These are phyloP conservation scores for Panulirus ornatus DNA, from an alignment of 1,140 invertebrate genomes.

Conservation along the genomic window DNA sequence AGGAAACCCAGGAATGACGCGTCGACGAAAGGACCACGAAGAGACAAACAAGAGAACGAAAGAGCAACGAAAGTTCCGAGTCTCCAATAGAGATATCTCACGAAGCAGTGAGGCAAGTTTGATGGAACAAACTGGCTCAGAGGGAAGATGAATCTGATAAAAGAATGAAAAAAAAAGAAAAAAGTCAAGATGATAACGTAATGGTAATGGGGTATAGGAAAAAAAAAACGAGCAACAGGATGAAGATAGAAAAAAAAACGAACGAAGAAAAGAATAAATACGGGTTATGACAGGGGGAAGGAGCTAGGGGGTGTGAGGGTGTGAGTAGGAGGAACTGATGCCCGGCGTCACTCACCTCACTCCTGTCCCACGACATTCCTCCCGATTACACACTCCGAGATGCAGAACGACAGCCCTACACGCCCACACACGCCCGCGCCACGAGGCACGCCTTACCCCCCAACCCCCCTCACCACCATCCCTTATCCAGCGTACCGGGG, in stretches of 20 bases:
- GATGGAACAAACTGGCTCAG: too few relatives aligned
- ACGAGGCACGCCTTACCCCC: neutral
- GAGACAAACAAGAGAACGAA: too few relatives aligned
- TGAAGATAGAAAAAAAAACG: neutral
- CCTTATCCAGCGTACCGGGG: neutral
- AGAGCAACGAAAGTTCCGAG: too few relatives aligned
- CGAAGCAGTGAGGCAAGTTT: neutral
- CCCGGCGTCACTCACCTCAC: neutral
- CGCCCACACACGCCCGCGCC: conserved; percentile 2
- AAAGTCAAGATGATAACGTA: neutral
- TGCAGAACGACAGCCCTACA: neutral
- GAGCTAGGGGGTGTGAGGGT: neutral
- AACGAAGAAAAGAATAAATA: neutral
- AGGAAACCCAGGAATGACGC: neutral
- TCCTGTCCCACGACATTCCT: neutral
- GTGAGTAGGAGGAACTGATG: neutral
- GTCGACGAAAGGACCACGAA: too few relatives aligned
- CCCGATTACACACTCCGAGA: neutral
- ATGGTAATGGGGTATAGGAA: neutral
- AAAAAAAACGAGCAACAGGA: neutral
- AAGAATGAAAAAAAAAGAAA: neutral
- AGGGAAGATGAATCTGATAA: too few relatives aligned
- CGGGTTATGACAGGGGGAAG: neutral
- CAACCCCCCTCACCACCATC: neutral
- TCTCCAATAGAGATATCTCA: neutral